Percentiles rank a stretch among this genome's conserved stretches.
Conservation (phyloP, 2,888 invertebrate genomes). For the Trissolcus brochymenae region DNA sequence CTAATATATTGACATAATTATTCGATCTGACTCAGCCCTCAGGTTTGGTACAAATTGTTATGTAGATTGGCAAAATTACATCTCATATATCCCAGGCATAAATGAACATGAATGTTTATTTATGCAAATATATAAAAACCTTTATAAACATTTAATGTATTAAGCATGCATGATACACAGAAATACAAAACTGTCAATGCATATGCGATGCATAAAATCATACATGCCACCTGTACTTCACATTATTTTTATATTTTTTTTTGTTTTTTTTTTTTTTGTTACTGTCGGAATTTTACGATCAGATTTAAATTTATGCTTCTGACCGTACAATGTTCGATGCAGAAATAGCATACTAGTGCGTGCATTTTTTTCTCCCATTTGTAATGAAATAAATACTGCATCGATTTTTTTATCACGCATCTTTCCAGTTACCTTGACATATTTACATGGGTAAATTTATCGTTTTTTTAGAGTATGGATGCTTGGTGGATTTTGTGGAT, state of each 20-base stretch:
- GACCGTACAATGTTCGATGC: conserved; percentile 18
- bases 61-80: no score
- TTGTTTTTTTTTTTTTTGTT: no score
- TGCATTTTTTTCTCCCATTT: conserved; percentile 11
- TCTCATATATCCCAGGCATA: no score
- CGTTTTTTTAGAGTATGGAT: background rate
- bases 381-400: conserved; percentile 45
- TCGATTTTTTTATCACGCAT: conserved; percentile 59
- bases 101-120: no score
- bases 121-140: no score
- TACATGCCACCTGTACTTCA: no score
- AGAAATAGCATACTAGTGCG: conserved; percentile 20
- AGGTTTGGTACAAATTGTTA: no score
- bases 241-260: background rate
- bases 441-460: conserved; percentile 30
- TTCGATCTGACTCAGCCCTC: background rate
- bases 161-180: no score
- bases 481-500: background rate
- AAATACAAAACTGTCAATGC: no score
- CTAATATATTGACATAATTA: conserved; percentile 2
- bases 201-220: no score
- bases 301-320: background rate
- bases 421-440: conserved; percentile 46
- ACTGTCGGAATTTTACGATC: background rate
- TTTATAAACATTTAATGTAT: no score